phyloP scores from a whole-genome alignment of 2,888 invertebrate species.

The Watsonalla binaria region DNA sequence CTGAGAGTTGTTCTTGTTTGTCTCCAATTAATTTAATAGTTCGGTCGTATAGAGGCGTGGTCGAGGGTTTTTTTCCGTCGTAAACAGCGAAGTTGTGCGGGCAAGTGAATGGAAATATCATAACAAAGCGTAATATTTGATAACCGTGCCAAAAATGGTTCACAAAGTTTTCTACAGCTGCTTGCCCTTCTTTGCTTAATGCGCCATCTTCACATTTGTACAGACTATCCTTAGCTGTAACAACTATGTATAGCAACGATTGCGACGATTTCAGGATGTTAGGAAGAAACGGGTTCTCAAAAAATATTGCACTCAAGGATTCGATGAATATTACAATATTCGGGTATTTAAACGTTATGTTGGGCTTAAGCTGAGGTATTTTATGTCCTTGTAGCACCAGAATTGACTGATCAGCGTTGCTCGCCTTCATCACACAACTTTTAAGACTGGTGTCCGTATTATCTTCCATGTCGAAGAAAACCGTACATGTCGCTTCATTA shows the following conservation, averaged over 20 bases:
- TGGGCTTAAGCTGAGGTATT: neutral
- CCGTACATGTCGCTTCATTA: neutral
- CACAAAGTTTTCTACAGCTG: conserved; percentile 26
- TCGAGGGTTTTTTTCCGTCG: conserved; percentile 21
- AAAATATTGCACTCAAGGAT: conserved; percentile 16
- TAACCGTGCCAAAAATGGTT: conserved; percentile 40
- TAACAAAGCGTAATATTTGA: conserved; percentile 22
- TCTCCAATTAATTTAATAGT: conserved; percentile 26
- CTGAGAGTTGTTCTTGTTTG: conserved; percentile 10
- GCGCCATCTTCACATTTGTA: conserved; percentile 29
- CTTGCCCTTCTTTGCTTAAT: conserved; percentile 18
- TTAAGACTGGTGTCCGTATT: neutral
- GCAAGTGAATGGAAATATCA: conserved; percentile 39
- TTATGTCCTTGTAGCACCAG: neutral
- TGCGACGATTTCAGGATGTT: conserved; percentile 19
- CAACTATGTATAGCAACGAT: conserved; percentile 30
- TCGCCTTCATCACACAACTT: neutral
- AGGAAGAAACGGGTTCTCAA: conserved; percentile 12
- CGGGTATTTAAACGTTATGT: conserved; percentile 5
- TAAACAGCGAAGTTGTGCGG: conserved; percentile 29
- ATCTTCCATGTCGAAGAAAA: neutral
- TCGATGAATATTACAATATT: conserved; percentile 25
- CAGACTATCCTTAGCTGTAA: conserved; percentile 19
- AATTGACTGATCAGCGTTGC: neutral
- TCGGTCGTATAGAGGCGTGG: conserved; percentile 32